Percentiles rank a stretch among this genome's conserved stretches.
Conservation (phyloP, 2,113 vertebrate genomes). For the Caracal caracal region DNA sequence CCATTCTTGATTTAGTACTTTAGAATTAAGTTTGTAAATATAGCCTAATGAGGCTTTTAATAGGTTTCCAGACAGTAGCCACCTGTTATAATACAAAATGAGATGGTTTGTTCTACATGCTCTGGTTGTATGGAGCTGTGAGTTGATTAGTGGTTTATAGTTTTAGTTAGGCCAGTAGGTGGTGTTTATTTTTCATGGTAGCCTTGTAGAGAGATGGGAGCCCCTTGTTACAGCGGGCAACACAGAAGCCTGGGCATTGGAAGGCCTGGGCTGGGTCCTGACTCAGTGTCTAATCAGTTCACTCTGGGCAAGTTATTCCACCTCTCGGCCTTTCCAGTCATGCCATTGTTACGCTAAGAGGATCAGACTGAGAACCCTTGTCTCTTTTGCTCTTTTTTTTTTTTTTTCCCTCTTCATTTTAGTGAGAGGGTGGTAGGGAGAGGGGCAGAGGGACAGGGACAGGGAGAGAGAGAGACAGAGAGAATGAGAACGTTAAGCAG, state of each 20-base stretch:
- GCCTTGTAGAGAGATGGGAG: background rate
- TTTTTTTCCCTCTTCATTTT: no score
- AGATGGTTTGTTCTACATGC: conserved; percentile 35
- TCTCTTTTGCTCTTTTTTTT: background rate
- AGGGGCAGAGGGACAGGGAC: no score
- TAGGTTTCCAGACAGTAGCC: conserved; percentile 49
- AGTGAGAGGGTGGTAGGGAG: no score
- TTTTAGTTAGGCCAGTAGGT: conserved; percentile 23
- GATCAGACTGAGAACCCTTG: background rate
- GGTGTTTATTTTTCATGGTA: conserved; percentile 5
- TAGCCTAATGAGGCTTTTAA: conserved; percentile 40
- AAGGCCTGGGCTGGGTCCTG: background rate
- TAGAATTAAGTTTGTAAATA: conserved; percentile 57
- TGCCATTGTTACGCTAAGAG: background rate
- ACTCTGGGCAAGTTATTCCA: background rate
- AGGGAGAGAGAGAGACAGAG: no score
- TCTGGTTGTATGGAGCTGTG: conserved; percentile 19
- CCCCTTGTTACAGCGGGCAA: background rate
- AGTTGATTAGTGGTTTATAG: conserved; percentile 54
- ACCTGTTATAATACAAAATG: conserved; percentile 27
- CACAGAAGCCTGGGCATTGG: background rate
- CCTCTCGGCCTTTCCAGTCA: background rate
- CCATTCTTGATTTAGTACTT: conserved; percentile 35
- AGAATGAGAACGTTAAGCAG: no score
- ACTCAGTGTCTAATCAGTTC: background rate